Evolutionary conservation across 2,797 vertebrate species (phyloP).

Genomic region (Hirundo rustica): DNA sequence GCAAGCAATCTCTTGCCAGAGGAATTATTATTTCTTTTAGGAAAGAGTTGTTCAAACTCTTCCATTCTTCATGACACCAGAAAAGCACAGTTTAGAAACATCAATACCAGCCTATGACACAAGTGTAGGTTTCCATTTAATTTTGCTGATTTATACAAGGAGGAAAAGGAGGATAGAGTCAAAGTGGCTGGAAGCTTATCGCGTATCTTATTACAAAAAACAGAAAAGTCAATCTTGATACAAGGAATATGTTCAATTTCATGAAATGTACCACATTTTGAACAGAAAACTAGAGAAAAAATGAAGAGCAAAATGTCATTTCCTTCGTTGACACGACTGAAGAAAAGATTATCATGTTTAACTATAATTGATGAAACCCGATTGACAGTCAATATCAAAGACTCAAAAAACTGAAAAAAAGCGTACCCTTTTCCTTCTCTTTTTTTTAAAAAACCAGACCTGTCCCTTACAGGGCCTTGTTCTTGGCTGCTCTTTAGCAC

Average conservation of each 20-base stretch:
- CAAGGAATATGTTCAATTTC: background rate
- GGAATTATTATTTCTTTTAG: background rate
- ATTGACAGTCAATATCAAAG: background rate
- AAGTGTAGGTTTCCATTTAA: background rate
- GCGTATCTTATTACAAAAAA: background rate
- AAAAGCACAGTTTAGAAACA: background rate
- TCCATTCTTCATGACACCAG: background rate
- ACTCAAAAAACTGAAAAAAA: background rate
- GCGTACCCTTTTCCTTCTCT: background rate
- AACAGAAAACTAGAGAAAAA: background rate
- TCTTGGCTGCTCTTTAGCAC: background rate
- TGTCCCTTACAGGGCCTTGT: background rate
- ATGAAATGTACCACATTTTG: background rate
- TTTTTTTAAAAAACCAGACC: too few relatives aligned
- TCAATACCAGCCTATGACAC: background rate
- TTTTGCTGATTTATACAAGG: background rate
- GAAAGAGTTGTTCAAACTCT: background rate
- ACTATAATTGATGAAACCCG: background rate
- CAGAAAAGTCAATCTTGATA: background rate
- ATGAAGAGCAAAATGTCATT: background rate
- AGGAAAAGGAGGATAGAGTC: background rate
- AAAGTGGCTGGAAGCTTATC: background rate
- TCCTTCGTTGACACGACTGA: background rate
- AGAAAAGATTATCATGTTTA: background rate
- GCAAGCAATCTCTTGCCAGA: background rate